These are phyloP conservation scores for Tetragonula carbonaria DNA, from an alignment of 2,888 invertebrate species.

Conservation along the genomic window DNA sequence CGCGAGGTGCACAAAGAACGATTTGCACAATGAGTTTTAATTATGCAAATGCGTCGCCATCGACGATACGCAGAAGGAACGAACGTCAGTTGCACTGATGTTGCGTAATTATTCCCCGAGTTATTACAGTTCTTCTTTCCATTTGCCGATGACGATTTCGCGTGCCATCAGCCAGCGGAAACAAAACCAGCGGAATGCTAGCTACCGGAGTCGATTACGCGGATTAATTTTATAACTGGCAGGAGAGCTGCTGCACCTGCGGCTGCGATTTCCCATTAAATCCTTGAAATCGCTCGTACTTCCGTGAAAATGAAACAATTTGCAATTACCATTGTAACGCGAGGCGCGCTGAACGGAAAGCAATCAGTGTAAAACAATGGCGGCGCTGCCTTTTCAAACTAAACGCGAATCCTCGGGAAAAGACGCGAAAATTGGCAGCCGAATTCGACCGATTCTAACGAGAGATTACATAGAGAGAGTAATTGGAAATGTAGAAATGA, in stretches of 20 bases:
- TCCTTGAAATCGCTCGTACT: constrained; percentile 21
- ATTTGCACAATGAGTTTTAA: constrained; percentile 16
- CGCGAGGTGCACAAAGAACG: background rate
- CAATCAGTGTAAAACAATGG: background rate
- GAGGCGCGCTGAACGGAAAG: background rate
- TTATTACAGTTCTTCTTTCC: background rate
- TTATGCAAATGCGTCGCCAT: constrained; percentile 31
- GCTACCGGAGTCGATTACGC: background rate
- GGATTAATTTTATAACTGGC: constrained; percentile 11
- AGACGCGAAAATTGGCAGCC: background rate
- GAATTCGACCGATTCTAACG: background rate
- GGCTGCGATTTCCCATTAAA: constrained; percentile 10
- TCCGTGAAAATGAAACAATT: constrained; percentile 24
- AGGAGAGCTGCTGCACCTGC: constrained; percentile 11
- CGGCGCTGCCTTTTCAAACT: background rate
- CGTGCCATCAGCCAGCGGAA: constrained; percentile 17
- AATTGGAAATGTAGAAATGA: background rate
- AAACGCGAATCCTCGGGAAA: background rate
- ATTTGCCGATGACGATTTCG: constrained; percentile 39
- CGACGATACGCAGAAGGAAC: constrained; percentile 15
- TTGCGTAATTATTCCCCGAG: constrained; percentile 10
- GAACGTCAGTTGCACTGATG: background rate
- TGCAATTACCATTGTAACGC: constrained; percentile 10
- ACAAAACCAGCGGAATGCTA: constrained; percentile 8
- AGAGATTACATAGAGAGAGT: background rate